Evolutionary conservation across 2,113 vertebrate species (phyloP).

Genomic region (Calidris pygmaea): DNA sequence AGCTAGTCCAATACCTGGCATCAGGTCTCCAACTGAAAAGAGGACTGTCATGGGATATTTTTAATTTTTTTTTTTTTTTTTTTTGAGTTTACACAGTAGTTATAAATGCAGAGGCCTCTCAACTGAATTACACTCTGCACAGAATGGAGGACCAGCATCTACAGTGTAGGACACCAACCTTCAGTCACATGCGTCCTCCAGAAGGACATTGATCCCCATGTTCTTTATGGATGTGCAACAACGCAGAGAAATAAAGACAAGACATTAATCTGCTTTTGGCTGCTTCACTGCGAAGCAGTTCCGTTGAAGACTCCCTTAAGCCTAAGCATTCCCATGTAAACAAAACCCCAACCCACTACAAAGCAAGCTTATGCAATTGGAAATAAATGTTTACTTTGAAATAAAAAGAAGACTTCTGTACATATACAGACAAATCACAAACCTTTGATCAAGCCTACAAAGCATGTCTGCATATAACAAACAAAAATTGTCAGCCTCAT

Average conservation of each 20-base stretch:
- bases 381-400: conserved; percentile 47
- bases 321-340: not conserved
- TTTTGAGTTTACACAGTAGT: not conserved
- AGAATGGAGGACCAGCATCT: not conserved
- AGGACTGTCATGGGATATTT: not conserved
- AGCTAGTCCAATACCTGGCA: not conserved
- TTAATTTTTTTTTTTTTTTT: no score
- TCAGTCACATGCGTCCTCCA: accelerated
- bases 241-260: not conserved
- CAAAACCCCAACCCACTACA: not conserved
- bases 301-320: not conserved
- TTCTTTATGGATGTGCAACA: not conserved
- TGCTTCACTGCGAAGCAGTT: not conserved
- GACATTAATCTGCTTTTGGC: not conserved
- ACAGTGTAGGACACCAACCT: not conserved
- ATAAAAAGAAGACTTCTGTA: not conserved
- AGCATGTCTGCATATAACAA: not conserved
- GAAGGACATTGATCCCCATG: not conserved
- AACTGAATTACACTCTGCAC: not conserved
- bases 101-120: not conserved
- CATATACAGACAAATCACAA: not conserved
- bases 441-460: conserved; percentile 28
- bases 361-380: not conserved
- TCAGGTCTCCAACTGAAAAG: not conserved
- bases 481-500: not conserved